Evolutionary conservation across 2,797 vertebrate species (phyloP), one percentile per base, ranked within the genome.

Genomic region (Neopelma chrysocephalum): DNA sequence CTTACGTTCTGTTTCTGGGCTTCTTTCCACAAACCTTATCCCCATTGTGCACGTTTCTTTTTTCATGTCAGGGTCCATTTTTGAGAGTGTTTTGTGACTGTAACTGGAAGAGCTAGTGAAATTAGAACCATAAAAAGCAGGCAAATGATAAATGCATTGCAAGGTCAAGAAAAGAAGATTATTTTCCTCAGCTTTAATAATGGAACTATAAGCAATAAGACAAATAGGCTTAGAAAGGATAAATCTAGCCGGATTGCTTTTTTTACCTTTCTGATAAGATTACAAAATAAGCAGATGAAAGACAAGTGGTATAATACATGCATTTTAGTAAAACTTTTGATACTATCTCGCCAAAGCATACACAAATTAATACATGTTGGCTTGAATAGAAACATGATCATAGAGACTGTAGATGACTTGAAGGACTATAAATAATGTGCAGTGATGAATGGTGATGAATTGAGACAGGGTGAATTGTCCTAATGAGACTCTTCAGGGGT

Each of bases 271-370:
- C 62, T 94, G 96, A 94, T 94, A 96, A 96, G 96, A 94, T 96
- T 96, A 96, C 51, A 94, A 87, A 94, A 89, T 93, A 96, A 96
- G 93, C 91, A 91, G 94, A 95, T 95, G 77, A 96, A 92, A 91
- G 45, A 38, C 60, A 89, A 96, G 80, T 80, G 94, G 62, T 93
- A 90, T 65, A 90, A 94, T 82, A 87, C 25, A 2, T 90, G 81
- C 60, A 68, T 93, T 93, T 95, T 68, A 77, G 85, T 82, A 93
- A 96, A 92, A 56, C 77, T 82, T 94, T 87, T 82, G 73, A 90
- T 93, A 68, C 38, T 32, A 90, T 88, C 91, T 90, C 45, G 71
- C 71, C 72, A 86, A 87, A 91, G 60, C 3, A 2, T 43, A 81
- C 72, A 56, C 5, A 10, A 88, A 90, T 88, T 73, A 66, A 77